Evolutionary conservation across 2,888 invertebrate species (phyloP).

Genomic region (Nymphalis c-album): DNA sequence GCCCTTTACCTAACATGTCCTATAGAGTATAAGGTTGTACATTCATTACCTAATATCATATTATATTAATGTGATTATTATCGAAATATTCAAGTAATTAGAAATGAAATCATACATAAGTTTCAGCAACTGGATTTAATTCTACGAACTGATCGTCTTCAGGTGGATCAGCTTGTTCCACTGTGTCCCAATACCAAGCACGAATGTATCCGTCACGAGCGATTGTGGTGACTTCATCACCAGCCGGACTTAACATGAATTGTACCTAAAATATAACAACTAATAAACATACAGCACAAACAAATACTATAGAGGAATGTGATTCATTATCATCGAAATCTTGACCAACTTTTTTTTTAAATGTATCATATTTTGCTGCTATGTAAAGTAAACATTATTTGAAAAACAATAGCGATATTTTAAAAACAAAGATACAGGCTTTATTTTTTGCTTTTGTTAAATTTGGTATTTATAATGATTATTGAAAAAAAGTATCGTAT

Average conservation of each 20-base stretch:
- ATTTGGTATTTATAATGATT: too few relatives aligned
- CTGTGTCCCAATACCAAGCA: constrained; percentile 95
- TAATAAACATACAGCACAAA: not conserved
- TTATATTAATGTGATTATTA: not conserved
- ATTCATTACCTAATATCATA: too few relatives aligned
- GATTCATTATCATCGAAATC: too few relatives aligned
- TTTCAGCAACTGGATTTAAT: constrained; percentile 93
- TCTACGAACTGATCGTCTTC: constrained; percentile 90
- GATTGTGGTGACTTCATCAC: constrained; percentile 73
- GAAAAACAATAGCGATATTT: too few relatives aligned
- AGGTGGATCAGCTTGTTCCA: constrained; percentile 92
- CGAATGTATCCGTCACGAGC: constrained; percentile 89
- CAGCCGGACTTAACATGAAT: constrained; percentile 70
- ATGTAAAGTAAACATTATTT: too few relatives aligned
- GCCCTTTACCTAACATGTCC: too few relatives aligned
- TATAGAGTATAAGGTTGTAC: too few relatives aligned
- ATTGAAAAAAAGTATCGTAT: too few relatives aligned
- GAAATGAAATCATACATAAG: constrained; percentile 69
- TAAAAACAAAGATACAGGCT: too few relatives aligned
- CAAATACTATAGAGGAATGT: not conserved
- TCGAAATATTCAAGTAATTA: not conserved
- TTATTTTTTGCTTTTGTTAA: too few relatives aligned
- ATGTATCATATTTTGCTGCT: too few relatives aligned
- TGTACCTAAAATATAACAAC: constrained; percentile 59
- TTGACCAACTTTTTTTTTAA: too few relatives aligned